These are phyloP conservation scores for Drosophila percnosoma DNA, from an alignment of 2,888 invertebrate species.

Conservation along the genomic window DNA sequence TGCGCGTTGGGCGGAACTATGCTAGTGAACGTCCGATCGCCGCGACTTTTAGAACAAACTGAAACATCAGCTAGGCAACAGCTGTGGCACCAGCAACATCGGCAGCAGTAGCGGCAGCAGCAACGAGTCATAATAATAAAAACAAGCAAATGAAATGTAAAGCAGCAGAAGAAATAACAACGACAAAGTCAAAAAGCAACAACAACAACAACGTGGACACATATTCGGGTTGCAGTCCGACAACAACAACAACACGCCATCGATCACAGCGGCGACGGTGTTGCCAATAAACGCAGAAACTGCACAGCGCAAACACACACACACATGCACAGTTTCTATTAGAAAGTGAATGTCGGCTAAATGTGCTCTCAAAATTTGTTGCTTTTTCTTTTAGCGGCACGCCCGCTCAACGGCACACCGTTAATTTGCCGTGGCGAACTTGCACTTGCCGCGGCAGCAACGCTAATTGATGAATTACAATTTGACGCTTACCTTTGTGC, in stretches of 20 bases:
- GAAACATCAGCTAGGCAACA: constrained; percentile 43
- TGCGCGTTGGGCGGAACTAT: constrained; percentile 26
- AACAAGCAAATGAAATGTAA: constrained; percentile 46
- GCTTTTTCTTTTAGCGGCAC: constrained; percentile 23
- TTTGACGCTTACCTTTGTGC: constrained; percentile 63
- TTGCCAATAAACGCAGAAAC: constrained; percentile 41
- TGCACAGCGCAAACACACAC: constrained; percentile 31
- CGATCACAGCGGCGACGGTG: constrained; percentile 34
- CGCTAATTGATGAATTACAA: constrained; percentile 29
- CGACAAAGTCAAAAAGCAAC: constrained; percentile 2
- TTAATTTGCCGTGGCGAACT: constrained; percentile 26
- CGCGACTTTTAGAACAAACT: constrained; percentile 68
- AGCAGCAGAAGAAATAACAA: constrained; percentile 29
- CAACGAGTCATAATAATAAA: constrained; percentile 41
- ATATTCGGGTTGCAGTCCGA: constrained; percentile 39
- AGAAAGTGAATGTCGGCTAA: constrained; percentile 53
- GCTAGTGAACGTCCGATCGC: constrained; percentile 61
- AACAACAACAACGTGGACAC: not conserved
- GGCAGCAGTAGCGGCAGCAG: not conserved
- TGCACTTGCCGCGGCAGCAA: constrained; percentile 9
- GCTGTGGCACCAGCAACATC: constrained; percentile 21
- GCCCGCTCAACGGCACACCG: constrained; percentile 19
- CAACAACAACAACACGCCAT: constrained; percentile 16
- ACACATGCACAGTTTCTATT: constrained; percentile 1
- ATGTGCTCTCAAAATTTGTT: constrained; percentile 5